Evolutionary conservation across 2,888 invertebrate genomes (phyloP).

Genomic region (Molorchus minor): DNA sequence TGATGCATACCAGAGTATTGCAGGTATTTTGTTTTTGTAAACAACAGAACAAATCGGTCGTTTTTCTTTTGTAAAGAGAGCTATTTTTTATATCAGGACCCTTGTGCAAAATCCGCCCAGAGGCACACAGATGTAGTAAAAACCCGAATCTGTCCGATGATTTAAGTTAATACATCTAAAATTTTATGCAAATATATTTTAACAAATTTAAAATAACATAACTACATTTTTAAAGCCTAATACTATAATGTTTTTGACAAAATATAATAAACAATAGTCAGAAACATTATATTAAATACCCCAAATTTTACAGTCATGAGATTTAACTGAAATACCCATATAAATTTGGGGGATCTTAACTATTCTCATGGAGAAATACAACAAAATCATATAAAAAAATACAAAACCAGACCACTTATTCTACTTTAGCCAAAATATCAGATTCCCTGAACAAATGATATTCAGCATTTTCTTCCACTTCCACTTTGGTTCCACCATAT

Average conservation of each 20-base stretch:
- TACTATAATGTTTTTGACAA: constrained; percentile 33
- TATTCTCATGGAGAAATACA: constrained; percentile 41
- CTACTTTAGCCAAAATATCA: constrained; percentile 94
- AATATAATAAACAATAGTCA: constrained; percentile 41
- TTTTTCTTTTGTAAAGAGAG: no score
- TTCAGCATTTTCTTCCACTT: constrained; percentile 89
- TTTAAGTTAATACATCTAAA: no score
- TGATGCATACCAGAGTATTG: no score
- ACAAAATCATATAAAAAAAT: constrained; percentile 38
- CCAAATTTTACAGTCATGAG: constrained; percentile 39
- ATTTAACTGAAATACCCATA: constrained; percentile 37
- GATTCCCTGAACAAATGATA: constrained; percentile 94
- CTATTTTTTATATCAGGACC: no score
- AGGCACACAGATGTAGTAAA: no score
- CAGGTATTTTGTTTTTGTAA: no score
- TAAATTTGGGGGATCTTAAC: constrained; percentile 33
- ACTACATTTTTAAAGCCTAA: constrained; percentile 32
- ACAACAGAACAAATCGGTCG: no score
- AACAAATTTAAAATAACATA: constrained; percentile 39
- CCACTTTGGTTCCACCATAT: constrained; percentile 97
- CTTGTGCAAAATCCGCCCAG: no score
- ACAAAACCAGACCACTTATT: constrained; percentile 57
- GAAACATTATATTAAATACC: constrained; percentile 32
- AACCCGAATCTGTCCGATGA: no score
- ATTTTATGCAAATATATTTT: constrained; percentile 41